phyloP scores from a whole-genome alignment of 2,113 vertebrate species.

The Pygoscelis adeliae region DNA sequence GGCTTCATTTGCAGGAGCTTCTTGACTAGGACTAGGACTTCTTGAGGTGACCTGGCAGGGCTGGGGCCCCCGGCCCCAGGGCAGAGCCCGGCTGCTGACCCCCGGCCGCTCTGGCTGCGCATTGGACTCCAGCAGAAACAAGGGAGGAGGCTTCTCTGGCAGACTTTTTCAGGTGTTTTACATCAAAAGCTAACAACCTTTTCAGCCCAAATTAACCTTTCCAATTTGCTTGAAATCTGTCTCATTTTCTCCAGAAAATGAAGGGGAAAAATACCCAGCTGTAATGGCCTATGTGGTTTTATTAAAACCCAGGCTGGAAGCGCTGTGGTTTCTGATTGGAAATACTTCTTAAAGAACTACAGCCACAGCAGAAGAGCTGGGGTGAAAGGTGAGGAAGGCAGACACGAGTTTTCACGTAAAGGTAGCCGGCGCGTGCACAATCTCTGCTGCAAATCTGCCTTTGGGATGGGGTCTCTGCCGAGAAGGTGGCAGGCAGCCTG shows the following conservation, averaged over 20 bases:
- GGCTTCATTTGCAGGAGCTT: conserved; percentile 43
- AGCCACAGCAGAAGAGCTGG: background rate
- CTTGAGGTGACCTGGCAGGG: fast-evolving
- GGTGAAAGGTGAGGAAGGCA: background rate
- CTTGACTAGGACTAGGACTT: conserved; percentile 40
- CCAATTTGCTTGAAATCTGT: background rate
- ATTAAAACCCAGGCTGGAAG: background rate
- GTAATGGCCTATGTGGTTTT: background rate
- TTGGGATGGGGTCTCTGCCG: background rate
- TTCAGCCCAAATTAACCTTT: background rate
- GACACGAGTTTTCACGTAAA: fast-evolving
- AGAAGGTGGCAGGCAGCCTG: fast-evolving
- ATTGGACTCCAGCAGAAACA: background rate
- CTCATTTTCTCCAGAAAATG: background rate
- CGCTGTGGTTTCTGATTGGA: background rate
- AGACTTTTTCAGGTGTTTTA: background rate
- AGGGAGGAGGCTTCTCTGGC: background rate
- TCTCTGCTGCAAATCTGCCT: background rate
- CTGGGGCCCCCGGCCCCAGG: background rate
- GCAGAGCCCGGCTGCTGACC: background rate
- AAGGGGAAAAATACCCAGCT: background rate
- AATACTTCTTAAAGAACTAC: background rate
- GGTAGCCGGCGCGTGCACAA: fast-evolving
- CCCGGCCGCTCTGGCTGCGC: fast-evolving
- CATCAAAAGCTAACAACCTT: background rate